phyloP scores from a whole-genome alignment of 2,888 invertebrate genomes.

The Conistra vaccinii region DNA sequence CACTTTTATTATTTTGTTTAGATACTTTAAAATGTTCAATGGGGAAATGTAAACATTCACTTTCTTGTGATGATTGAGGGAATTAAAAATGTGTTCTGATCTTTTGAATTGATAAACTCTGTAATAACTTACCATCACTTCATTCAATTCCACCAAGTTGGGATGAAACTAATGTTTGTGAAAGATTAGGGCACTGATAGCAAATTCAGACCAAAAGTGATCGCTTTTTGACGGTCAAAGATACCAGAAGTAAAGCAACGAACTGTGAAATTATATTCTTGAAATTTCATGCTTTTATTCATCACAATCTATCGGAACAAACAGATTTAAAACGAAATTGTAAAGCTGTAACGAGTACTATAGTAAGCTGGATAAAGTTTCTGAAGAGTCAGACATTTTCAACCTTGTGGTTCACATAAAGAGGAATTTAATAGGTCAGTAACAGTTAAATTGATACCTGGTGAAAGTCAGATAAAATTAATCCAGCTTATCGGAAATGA shows the following conservation, averaged over 20 bases:
- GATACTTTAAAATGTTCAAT: slow-evolving; percentile 25
- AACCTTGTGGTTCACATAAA: slow-evolving; percentile 31
- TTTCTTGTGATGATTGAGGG: background rate
- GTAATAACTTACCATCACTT: slow-evolving; percentile 23
- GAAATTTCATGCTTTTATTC: slow-evolving; percentile 49
- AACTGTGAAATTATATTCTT: slow-evolving; percentile 52
- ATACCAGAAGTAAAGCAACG: slow-evolving; percentile 33
- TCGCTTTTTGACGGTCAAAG: slow-evolving; percentile 42
- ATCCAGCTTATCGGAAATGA: slow-evolving; percentile 58
- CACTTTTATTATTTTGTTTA: slow-evolving; percentile 36
- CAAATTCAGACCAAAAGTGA: slow-evolving; percentile 15
- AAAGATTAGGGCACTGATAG: slow-evolving; percentile 22
- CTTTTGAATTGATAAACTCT: background rate
- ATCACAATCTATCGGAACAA: slow-evolving; percentile 40
- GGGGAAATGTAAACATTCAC: slow-evolving; percentile 28
- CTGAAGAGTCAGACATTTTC: slow-evolving; percentile 9
- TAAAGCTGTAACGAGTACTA: slow-evolving; percentile 9
- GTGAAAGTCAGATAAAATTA: slow-evolving; percentile 70
- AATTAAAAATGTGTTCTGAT: background rate
- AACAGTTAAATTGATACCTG: slow-evolving; percentile 52
- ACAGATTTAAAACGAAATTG: slow-evolving; percentile 35
- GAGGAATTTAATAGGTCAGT: slow-evolving; percentile 23
- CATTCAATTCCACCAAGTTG: slow-evolving; percentile 20
- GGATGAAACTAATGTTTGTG: background rate
- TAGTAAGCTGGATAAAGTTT: slow-evolving; percentile 39